Base-by-base conservation (phyloP, 2,113 vertebrate species). In the Gopherus flavomarginatus region DNA sequence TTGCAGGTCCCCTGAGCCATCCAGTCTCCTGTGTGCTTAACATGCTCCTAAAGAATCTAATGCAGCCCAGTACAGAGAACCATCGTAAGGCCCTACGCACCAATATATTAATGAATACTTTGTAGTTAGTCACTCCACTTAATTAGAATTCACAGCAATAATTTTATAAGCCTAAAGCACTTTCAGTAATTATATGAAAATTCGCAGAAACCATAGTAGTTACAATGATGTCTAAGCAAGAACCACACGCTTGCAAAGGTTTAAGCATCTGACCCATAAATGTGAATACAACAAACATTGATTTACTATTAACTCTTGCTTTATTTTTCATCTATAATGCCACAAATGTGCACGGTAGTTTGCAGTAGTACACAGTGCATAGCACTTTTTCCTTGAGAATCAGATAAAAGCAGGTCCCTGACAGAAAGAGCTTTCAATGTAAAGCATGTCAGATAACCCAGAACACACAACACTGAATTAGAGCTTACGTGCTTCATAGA, bases 81-180 rank as follows among this genome's bases (percentile, higher is more conserved):
- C 47, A 75, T 29, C 19, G 83, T 59, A 81, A 94, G 24, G 47
- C 90, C 10, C 5, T 87, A 19, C n/a, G 88, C 57, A 83, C 27
- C 75, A 87, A 90, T 22, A 6, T 6, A 69, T 79, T 78, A 31
- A 83, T 38, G n/a, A 90, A 65, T 26, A 65, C 62, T 87, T 87
- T 47, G 16, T 49, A 83, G 5, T 3, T 77, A 38, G 6, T 59
- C 87, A 69, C 5, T 65, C 42, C 8, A 82, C 4, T 52, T 44
- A 59, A 84, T 82, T 42, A 54, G 79, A 19, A 88, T 86, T 95
- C 72, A 86, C 90, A 91, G 21, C 13, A 92, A 80, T 38, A 6
- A 42, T 78, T 24, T 24, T 47, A 78, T 47, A 47, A 78, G 22
- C 75, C n/a, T 92, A 94, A 89, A 96, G 72, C 77, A 85, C 86